phyloP scores from a whole-genome alignment of 1,140 invertebrate genomes.

The Hylyphantes graminicola region DNA sequence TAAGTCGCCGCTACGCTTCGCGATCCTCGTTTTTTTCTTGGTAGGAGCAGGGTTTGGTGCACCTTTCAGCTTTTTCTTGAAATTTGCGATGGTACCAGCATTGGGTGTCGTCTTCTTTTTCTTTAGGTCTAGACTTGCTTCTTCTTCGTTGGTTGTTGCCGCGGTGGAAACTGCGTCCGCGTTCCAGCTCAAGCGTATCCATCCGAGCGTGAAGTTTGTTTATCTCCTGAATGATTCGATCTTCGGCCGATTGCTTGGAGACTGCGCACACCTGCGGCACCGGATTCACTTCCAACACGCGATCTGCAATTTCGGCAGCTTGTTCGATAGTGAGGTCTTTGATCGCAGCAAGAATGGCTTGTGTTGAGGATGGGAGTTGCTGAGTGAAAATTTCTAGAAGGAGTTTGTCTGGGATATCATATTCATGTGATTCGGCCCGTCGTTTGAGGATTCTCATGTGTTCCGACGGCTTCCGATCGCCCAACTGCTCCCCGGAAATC shows the following conservation, averaged over 20 bases:
- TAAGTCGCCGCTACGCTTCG: slow-evolving; percentile 13
- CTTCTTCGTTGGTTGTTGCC: background rate
- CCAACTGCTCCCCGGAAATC: background rate
- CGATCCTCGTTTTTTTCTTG: background rate
- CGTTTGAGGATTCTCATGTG: background rate
- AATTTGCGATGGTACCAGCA: slow-evolving; percentile 4
- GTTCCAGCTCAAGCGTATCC: background rate
- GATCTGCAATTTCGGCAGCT: slow-evolving; percentile 9
- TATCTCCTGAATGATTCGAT: background rate
- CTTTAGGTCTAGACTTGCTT: background rate
- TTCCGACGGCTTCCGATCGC: background rate
- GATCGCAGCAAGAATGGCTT: background rate
- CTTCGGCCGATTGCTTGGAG: background rate
- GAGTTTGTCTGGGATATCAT: background rate
- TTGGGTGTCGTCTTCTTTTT: background rate
- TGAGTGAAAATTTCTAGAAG: slow-evolving; percentile 24
- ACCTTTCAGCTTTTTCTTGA: background rate
- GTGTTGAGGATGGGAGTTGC: background rate
- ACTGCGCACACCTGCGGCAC: background rate
- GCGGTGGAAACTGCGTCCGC: too few species aligned
- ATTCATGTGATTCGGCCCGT: too few species aligned
- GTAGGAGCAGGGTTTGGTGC: background rate
- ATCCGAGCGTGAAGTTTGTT: background rate
- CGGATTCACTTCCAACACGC: slow-evolving; percentile 1
- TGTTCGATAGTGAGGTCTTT: background rate